These are phyloP conservation scores for Ondatra zibethicus DNA, from an alignment of 2,113 vertebrate genomes.

Conservation along the genomic window DNA sequence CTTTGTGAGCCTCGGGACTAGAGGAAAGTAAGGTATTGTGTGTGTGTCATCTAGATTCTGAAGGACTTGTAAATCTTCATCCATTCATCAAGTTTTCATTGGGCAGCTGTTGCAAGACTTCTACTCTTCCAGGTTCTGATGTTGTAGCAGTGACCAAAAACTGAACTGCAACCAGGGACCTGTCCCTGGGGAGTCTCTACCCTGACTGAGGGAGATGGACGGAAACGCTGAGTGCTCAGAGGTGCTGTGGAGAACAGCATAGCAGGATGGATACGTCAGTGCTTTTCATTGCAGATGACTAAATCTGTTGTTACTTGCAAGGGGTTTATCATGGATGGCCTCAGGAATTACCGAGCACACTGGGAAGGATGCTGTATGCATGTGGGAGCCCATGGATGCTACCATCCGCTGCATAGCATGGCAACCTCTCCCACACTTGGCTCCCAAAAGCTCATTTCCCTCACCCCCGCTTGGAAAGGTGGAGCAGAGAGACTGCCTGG, in stretches of 20 bases:
- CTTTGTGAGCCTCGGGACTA: not conserved
- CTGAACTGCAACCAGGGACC: not conserved
- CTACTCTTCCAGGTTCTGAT: not conserved
- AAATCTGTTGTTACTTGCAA: not conserved
- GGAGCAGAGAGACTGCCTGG: not conserved
- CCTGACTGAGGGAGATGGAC: not conserved
- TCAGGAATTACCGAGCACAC: not conserved
- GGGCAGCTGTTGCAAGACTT: not conserved
- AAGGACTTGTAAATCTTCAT: conserved; percentile 1
- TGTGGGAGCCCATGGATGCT: accelerated
- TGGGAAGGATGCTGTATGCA: not conserved
- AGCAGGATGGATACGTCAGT: too few relatives aligned
- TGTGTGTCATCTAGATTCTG: not conserved
- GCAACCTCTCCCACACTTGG: not conserved
- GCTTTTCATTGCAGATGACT: not conserved
- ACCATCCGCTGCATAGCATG: accelerated
- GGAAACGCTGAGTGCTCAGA: not conserved
- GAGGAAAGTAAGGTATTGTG: not conserved
- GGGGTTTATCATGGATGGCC: not conserved
- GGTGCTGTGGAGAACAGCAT: not conserved
- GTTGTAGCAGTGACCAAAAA: not conserved
- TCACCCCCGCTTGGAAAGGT: not conserved
- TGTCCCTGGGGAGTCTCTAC: not conserved
- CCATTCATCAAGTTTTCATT: not conserved
- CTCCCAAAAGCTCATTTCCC: not conserved